A percentile compares a stretch with the other conserved stretches of the same genome.
phyloP scores from a whole-genome alignment of 1,140 invertebrate genomes.

The Drosophila novamexicana region DNA sequence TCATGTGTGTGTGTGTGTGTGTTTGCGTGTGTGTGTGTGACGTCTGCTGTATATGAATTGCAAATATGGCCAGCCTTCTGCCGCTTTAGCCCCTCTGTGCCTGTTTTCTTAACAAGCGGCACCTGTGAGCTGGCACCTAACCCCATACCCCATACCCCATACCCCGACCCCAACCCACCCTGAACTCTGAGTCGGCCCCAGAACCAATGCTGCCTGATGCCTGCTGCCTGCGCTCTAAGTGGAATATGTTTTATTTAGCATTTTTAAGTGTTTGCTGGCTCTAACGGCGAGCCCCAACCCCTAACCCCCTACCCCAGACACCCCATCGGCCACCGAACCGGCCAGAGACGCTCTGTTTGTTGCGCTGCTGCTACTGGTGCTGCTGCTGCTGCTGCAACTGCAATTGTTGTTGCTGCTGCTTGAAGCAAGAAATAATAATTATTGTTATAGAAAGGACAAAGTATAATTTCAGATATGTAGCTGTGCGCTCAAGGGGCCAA shows the following conservation, averaged over 20 bases:
- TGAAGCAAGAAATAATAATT: conserved; percentile 80
- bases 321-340: conserved; percentile 28
- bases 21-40: conserved; percentile 35
- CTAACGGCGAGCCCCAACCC: conserved; percentile 15
- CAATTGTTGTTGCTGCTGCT: conserved; percentile 56
- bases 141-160: conserved; percentile 25
- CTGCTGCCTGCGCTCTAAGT: conserved; percentile 58
- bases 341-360: conserved; percentile 45
- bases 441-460: conserved; percentile 83
- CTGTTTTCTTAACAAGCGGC: conserved; percentile 76
- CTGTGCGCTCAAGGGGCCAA: conserved; percentile 47
- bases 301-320: conserved; percentile 1
- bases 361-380: conserved; percentile 31
- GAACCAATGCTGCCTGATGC: conserved; percentile 12
- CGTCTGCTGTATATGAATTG: conserved; percentile 78
- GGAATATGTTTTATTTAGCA: conserved; percentile 83
- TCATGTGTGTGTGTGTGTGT: conserved; percentile 13
- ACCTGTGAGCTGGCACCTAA: conserved; percentile 72
- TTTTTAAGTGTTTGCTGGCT: conserved; percentile 82
- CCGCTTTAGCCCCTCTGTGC: conserved; percentile 22
- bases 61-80: conserved; percentile 63
- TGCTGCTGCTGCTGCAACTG: conserved; percentile 16
- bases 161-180: neutral
- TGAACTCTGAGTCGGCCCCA: neutral
- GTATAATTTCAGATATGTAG: conserved; percentile 82